Evolutionary conservation across 2,113 vertebrate genomes (phyloP).

Genomic region (Cromileptes altivelis): DNA sequence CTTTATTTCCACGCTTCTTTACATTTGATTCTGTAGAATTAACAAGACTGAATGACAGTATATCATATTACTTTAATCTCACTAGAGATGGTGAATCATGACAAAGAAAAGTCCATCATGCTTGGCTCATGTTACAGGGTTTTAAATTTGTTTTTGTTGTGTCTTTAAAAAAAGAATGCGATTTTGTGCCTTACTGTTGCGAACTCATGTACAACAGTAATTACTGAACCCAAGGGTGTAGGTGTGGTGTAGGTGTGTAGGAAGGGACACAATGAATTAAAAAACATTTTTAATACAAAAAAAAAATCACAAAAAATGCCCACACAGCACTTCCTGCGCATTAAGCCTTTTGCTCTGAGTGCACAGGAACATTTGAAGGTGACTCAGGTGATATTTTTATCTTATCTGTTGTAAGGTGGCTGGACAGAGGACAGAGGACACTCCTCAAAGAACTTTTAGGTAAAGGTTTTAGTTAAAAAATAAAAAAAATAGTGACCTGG

Average conservation of each 20-base stretch:
- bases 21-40: not conserved
- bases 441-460: too few relatives aligned
- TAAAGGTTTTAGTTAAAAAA: too few relatives aligned
- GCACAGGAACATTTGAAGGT: not conserved
- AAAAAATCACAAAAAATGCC: not conserved
- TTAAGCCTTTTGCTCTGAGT: not conserved
- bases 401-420: not conserved
- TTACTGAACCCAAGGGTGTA: not conserved
- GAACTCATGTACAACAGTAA: not conserved
- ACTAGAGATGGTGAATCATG: not conserved
- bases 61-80: too few relatives aligned
- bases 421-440: too few relatives aligned
- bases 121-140: not conserved
- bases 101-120: not conserved
- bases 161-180: too few relatives aligned
- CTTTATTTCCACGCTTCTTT: not conserved
- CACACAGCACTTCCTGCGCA: not conserved
- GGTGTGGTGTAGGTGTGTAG: not conserved
- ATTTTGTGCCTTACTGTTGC: not conserved
- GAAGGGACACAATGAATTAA: not conserved
- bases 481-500: constrained; percentile 82
- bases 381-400: not conserved
- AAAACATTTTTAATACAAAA: too few relatives aligned
- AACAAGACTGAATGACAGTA: too few relatives aligned
- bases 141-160: not conserved